Percentiles rank a stretch among this genome's conserved stretches.
Conservation (phyloP, 92 coral and sea anemone genomes). For the Paramuricea clavata region DNA sequence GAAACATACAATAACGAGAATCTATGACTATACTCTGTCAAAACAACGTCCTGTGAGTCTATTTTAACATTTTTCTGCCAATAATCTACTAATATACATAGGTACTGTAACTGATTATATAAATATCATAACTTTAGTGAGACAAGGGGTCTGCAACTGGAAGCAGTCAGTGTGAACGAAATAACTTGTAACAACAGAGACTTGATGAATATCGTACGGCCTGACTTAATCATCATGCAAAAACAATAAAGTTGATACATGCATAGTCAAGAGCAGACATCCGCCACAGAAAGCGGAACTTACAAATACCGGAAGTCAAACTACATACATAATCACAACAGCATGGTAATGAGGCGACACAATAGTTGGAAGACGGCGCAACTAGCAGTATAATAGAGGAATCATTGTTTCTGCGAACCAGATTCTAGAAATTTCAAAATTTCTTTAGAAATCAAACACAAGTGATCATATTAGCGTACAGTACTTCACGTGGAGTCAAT, state of each 20-base stretch:
- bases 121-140: no score
- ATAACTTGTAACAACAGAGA: no score
- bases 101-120: no score
- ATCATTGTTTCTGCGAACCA: background rate
- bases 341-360: background rate
- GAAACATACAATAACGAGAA: no score
- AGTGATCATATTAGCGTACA: background rate
- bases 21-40: no score
- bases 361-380: background rate
- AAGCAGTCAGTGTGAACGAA: no score
- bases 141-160: no score
- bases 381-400: background rate
- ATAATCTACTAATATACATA: no score
- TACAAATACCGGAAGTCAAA: slow-evolving; percentile 7
- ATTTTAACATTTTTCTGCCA: no score
- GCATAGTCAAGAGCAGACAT: background rate
- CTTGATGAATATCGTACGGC: no score
- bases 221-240: no score
- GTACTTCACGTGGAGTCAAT: background rate
- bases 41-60: no score
- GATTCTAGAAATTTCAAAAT: background rate
- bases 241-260: background rate
- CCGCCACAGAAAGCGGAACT: slow-evolving; percentile 26
- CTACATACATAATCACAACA: background rate
- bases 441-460: background rate